Conservation (phyloP, 2,888 invertebrate genomes). For the Gymnosoma rotundatum region DNA sequence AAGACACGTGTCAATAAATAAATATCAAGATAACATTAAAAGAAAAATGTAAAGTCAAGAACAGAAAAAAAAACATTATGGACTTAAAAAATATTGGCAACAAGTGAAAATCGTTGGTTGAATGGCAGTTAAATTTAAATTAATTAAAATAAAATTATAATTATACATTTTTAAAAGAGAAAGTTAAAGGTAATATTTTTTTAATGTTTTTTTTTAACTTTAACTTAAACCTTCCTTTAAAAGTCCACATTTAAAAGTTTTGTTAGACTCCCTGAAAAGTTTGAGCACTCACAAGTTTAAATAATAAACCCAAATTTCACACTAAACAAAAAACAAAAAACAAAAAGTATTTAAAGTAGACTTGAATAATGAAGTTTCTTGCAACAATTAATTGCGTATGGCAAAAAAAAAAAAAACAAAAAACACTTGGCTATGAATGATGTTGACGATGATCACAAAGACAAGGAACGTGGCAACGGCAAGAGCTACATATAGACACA, state of each 20-base stretch:
- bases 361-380: constrained; percentile 38
- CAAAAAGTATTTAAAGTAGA: not conserved
- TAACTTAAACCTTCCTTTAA: no score
- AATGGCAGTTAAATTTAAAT: not conserved
- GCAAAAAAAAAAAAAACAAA: constrained; percentile 9
- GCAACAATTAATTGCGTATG: constrained; percentile 66
- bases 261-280: not conserved
- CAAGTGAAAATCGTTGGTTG: constrained; percentile 52
- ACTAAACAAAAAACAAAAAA: not conserved
- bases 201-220: no score
- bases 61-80: not conserved
- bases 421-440: constrained; percentile 59
- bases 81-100: constrained; percentile 30
- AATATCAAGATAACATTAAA: constrained; percentile 49
- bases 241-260: not conserved
- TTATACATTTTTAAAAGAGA: no score
- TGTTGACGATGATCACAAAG: constrained; percentile 48
- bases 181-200: no score
- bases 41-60: constrained; percentile 4
- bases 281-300: not conserved
- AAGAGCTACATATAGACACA: constrained; percentile 29
- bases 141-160: no score
- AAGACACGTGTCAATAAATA: constrained; percentile 54
- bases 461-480: constrained; percentile 48
- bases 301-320: not conserved